phyloP scores from a whole-genome alignment of 1,140 invertebrate genomes.

The Apolygus lucorum region DNA sequence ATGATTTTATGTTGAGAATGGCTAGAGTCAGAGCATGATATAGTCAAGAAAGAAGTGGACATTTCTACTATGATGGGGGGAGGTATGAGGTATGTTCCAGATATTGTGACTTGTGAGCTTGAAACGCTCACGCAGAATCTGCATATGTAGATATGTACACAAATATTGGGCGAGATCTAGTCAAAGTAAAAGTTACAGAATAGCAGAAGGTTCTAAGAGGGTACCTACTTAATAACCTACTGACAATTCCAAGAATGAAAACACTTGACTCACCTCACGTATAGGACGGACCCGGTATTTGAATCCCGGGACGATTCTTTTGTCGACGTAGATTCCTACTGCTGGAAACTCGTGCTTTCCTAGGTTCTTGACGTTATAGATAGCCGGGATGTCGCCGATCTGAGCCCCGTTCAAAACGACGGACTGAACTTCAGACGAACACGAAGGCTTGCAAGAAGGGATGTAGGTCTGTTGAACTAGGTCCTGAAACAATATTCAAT shows the following conservation, averaged over 20 bases:
- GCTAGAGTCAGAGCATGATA: too few relatives aligned
- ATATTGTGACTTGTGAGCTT: too few relatives aligned
- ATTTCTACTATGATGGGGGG: too few relatives aligned
- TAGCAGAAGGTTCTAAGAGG: too few relatives aligned
- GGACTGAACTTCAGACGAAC: neutral
- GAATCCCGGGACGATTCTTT: conserved; percentile 60
- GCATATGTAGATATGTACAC: too few relatives aligned
- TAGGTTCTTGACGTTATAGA: conserved; percentile 51
- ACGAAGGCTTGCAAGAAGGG: neutral
- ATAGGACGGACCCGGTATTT: conserved; percentile 61
- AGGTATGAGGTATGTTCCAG: too few relatives aligned
- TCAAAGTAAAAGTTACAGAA: too few relatives aligned
- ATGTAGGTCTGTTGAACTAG: neutral
- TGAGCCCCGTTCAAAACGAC: conserved; percentile 44
- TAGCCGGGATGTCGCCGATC: conserved; percentile 53
- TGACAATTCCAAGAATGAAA: too few relatives aligned
- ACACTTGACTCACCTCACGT: conserved; percentile 44
- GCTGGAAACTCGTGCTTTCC: conserved; percentile 57
- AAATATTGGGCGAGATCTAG: too few relatives aligned
- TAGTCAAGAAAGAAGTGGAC: too few relatives aligned
- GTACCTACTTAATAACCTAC: too few relatives aligned
- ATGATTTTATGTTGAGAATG: conserved; percentile 15
- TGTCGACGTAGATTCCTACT: conserved; percentile 63
- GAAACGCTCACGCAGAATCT: too few relatives aligned
- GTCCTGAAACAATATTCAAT: neutral